phyloP scores from a whole-genome alignment of 2,888 invertebrate genomes.

The Chaitophorus viminalis region DNA sequence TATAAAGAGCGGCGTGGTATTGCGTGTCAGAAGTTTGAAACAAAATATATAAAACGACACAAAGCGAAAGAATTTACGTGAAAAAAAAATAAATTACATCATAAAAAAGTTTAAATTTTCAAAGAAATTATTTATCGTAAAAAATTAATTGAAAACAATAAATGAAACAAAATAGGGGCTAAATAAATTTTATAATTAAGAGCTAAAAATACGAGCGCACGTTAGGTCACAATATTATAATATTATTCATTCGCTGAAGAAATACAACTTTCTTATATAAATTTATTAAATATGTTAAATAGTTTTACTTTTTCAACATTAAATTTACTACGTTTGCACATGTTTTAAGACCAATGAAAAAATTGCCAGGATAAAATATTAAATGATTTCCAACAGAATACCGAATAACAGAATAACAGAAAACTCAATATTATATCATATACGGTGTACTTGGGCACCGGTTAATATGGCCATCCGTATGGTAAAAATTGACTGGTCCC shows the following conservation, averaged over 20 bases:
- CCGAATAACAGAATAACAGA: no score
- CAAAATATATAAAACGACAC: background rate
- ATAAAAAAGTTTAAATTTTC: background rate
- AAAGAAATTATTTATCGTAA: background rate
- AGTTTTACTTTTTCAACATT: background rate
- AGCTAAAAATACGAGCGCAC: background rate
- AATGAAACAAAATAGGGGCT: background rate
- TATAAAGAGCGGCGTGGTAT: no score
- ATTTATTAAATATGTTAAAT: constrained; percentile 13
- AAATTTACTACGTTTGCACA: background rate
- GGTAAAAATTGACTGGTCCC: no score
- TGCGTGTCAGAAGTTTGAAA: background rate
- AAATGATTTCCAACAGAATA: background rate
- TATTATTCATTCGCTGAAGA: background rate
- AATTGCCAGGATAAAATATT: background rate
- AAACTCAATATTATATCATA: no score
- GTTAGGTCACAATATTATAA: background rate
- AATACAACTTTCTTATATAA: constrained; percentile 17
- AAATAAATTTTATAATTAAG: background rate
- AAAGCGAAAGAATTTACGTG: background rate
- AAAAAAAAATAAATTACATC: background rate
- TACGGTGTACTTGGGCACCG: no score
- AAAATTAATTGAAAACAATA: background rate
- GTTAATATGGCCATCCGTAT: no score
- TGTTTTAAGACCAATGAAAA: background rate